Base-by-base conservation (phyloP, 2,888 invertebrate genomes). In the Amphiduros pacificus region DNA sequence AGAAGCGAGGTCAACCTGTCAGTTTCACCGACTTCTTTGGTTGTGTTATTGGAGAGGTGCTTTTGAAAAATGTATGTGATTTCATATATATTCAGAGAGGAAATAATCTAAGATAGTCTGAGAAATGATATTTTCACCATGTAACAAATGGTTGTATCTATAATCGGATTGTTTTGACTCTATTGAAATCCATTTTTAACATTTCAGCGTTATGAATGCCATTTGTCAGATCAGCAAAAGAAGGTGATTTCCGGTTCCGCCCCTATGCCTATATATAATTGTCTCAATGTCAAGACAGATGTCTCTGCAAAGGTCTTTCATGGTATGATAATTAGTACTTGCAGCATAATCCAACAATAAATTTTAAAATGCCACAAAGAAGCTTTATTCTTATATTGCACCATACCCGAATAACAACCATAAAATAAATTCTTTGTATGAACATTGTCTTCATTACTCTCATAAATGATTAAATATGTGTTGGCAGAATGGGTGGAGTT, bases 11-110 rank as follows among this genome's bases (percentile, higher is more conserved):
- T 0, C 84, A 84, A 56, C 84, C 84, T 17, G 79, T 84, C 66
- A 82, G 82, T 66, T 84, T 84, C 68, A 84, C 84, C 1, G 84
- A 84, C 68, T 81, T 84, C 68, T 84, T 84, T 67, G 84, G 84
- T 2, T 79, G 81, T 64, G 74, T 84, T 63, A 75, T 84, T 6
- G 84, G 83, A 14, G 84, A 84, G 66, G 82, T 82, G 1, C 70
- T 84, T 5, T 68, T 84, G 2, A 77, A 75, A 67, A 78, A 75
- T 65, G 84, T 84, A 74, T 71, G 78, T n/a, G n/a, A n/a, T n/a
- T n/a, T n/a, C n/a, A n/a, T n/a, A n/a, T n/a, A n/a, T n/a, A n/a
- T n/a, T n/a, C n/a, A n/a, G n/a, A n/a, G n/a, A n/a, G n/a, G n/a
- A n/a, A n/a, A n/a, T n/a, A n/a, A n/a, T n/a, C n/a, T n/a, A n/a